Evolutionary conservation across 2,888 invertebrate genomes (phyloP).

Genomic region (Sphinx pinastri): DNA sequence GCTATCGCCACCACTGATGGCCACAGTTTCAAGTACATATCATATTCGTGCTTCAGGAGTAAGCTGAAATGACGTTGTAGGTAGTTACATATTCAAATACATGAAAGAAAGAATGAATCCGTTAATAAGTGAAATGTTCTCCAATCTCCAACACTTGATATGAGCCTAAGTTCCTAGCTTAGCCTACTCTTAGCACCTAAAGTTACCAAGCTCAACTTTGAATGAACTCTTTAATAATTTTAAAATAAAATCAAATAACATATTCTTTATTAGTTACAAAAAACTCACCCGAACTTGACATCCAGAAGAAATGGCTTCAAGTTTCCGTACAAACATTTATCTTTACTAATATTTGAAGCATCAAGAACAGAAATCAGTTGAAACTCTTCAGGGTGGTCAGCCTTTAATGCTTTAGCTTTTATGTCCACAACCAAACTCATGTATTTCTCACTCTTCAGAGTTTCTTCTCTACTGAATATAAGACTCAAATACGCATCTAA

Average conservation of each 20-base stretch:
- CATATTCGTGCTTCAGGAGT: conserved; percentile 63
- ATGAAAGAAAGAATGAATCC: neutral
- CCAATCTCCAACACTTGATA: neutral
- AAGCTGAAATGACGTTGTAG: conserved; percentile 47
- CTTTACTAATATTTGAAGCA: conserved; percentile 46
- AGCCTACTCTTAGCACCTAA: no score
- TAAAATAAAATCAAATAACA: neutral
- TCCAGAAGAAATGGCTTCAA: conserved; percentile 52
- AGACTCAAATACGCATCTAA: conserved; percentile 65
- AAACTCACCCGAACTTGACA: conserved; percentile 62
- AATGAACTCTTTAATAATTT: no score
- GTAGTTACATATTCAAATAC: no score
- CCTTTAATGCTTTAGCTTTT: conserved; percentile 62
- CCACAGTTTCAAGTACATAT: conserved; percentile 66
- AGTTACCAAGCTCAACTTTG: no score
- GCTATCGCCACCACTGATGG: conserved; percentile 64
- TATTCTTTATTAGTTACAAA: neutral
- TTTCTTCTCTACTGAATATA: conserved; percentile 55
- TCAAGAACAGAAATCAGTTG: conserved; percentile 58
- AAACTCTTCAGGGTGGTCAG: conserved; percentile 42
- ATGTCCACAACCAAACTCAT: conserved; percentile 73
- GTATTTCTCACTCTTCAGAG: conserved; percentile 58
- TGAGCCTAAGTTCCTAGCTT: no score
- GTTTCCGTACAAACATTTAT: conserved; percentile 54
- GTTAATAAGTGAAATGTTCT: neutral